These are phyloP conservation scores for Volucella inanis DNA, from an alignment of 2,888 invertebrate species.

Conservation along the genomic window DNA sequence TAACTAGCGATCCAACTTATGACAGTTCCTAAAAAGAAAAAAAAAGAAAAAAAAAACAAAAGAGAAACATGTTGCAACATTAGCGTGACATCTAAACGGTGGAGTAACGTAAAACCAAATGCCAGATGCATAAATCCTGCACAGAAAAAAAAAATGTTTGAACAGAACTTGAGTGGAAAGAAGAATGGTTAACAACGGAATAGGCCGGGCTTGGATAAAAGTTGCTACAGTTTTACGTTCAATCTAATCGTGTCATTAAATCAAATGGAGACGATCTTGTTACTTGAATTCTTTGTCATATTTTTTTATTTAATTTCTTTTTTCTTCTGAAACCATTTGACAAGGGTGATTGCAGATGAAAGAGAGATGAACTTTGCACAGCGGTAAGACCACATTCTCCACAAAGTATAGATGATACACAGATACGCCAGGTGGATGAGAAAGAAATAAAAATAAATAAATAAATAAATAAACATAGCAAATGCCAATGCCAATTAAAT, in stretches of 20 bases:
- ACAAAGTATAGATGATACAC: not conserved
- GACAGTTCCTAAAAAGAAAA: too few relatives aligned
- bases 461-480: not conserved
- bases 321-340: slow-evolving; percentile 9
- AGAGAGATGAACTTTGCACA: slow-evolving; percentile 42
- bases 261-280: slow-evolving; percentile 55
- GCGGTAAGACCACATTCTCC: slow-evolving; percentile 68
- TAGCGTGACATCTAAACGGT: slow-evolving; percentile 9
- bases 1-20: too few relatives aligned
- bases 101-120: slow-evolving; percentile 33
- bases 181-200: slow-evolving; percentile 15
- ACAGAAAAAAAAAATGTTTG: not conserved
- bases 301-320: not conserved
- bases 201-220: slow-evolving; percentile 7
- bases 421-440: slow-evolving; percentile 7
- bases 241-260: slow-evolving; percentile 45
- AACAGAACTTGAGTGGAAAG: slow-evolving; percentile 12
- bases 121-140: slow-evolving; percentile 40
- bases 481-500: not conserved
- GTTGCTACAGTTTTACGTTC: slow-evolving; percentile 26
- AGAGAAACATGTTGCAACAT: slow-evolving; percentile 9
- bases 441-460: too few relatives aligned
- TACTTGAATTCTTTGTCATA: slow-evolving; percentile 18
- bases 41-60: not conserved
- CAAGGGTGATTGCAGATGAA: slow-evolving; percentile 55